phyloP scores from a whole-genome alignment of 2,113 vertebrate species.

The Syngnathoides biaculeatus region DNA sequence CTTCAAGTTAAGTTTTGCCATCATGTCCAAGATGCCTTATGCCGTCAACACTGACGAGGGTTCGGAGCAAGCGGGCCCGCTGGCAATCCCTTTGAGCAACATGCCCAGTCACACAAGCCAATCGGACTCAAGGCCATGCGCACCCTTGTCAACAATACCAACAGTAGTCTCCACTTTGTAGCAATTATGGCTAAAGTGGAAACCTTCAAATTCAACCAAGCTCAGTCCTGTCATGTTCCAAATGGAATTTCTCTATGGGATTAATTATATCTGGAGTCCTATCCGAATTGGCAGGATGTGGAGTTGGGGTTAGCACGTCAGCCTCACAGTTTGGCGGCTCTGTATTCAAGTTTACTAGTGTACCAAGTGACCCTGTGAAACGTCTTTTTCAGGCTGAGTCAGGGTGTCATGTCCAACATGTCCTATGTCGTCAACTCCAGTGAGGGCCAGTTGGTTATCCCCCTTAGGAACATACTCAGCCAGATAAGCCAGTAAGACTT shows the following conservation, averaged over 20 bases:
- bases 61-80: slow-evolving; percentile 30
- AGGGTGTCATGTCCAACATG: no score
- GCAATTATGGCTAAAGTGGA: background rate
- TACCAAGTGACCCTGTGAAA: no score
- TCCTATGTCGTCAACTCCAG: no score
- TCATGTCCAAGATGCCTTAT: slow-evolving; percentile 57
- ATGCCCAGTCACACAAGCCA: slow-evolving; percentile 51
- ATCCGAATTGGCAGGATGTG: background rate
- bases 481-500: no score
- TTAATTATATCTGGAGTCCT: background rate
- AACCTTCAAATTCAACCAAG: background rate
- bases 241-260: background rate
- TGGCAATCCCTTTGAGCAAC: slow-evolving; percentile 48
- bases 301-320: background rate
- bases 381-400: no score
- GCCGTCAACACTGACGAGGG: slow-evolving; percentile 33
- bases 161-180: slow-evolving; percentile 26
- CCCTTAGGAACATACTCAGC: no score
- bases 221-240: background rate
- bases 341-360: background rate
- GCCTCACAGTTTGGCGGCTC: background rate
- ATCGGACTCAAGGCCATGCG: slow-evolving; percentile 29
- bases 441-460: no score
- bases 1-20: slow-evolving; percentile 50
- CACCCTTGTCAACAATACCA: slow-evolving; percentile 35